Conservation (phyloP, 2,888 invertebrate genomes). For the Clusia tigrina region DNA sequence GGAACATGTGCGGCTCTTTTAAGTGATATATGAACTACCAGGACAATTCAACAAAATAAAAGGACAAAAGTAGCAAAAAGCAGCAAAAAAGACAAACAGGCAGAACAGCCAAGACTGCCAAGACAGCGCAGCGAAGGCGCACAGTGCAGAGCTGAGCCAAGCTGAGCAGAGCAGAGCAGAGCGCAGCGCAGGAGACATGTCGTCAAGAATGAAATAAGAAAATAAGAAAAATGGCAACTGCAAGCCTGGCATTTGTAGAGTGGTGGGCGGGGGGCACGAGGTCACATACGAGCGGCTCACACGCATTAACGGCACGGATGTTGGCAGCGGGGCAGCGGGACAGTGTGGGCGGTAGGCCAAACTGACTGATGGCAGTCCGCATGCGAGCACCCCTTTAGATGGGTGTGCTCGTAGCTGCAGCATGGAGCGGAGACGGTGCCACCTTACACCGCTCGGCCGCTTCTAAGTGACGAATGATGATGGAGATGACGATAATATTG, state of each 20-base stretch:
- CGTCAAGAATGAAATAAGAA: constrained; percentile 11
- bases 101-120: too few relatives aligned
- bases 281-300: too few relatives aligned
- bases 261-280: too few relatives aligned
- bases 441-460: constrained; percentile 26
- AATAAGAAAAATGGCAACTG: constrained; percentile 30
- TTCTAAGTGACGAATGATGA: constrained; percentile 50
- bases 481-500: constrained; percentile 49
- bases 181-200: constrained; percentile 9
- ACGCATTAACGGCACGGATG: neutral
- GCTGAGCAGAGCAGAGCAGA: constrained; percentile 13
- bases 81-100: neutral
- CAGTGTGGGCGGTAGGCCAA: constrained; percentile 2
- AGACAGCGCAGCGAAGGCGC: constrained; percentile 16
- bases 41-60: constrained; percentile 26
- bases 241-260: constrained; percentile 12
- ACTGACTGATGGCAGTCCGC: constrained; percentile 19
- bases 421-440: constrained; percentile 6
- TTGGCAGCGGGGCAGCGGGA: neutral
- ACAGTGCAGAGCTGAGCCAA: constrained; percentile 30
- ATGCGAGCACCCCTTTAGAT: constrained; percentile 20
- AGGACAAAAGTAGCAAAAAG: constrained; percentile 15
- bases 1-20: constrained; percentile 42
- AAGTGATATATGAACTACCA: constrained; percentile 54
- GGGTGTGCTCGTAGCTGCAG: constrained; percentile 4